These are phyloP conservation scores for Cepaea nemoralis DNA, from an alignment of 1,140 invertebrate genomes.

Conservation along the genomic window DNA sequence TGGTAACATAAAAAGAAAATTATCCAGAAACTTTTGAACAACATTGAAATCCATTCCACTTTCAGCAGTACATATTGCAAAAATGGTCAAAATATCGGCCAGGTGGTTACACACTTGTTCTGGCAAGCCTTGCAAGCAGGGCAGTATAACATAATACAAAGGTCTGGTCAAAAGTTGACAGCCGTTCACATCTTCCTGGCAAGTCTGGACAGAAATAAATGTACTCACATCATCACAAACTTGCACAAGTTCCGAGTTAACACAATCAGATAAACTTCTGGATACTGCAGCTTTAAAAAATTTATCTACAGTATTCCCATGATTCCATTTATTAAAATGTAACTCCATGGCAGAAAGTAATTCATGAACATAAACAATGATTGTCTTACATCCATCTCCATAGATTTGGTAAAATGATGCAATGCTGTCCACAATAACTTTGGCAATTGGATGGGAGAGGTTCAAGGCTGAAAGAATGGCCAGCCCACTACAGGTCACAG, in stretches of 20 bases:
- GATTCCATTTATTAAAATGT: neutral
- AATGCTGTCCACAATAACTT: conserved; percentile 44
- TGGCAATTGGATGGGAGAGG: conserved; percentile 51
- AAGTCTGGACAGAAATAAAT: neutral
- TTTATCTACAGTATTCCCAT: neutral
- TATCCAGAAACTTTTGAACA: neutral
- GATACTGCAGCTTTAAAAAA: neutral
- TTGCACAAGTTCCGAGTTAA: neutral
- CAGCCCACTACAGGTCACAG: conserved; percentile 53
- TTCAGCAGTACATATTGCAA: neutral
- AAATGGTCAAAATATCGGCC: neutral
- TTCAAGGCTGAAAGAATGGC: conserved; percentile 50
- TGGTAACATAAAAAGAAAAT: conserved; percentile 2
- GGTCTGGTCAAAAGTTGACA: neutral
- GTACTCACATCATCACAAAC: neutral
- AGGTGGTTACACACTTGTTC: neutral
- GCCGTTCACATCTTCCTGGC: neutral
- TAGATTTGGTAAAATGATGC: conserved; percentile 25
- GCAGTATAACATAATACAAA: neutral
- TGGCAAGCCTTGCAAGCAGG: neutral
- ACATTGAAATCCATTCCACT: neutral
- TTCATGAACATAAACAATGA: conserved; percentile 53
- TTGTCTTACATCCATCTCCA: conserved; percentile 55
- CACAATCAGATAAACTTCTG: conserved; percentile 18
- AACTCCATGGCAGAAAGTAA: conserved; percentile 40